Evolutionary conservation across 2,113 vertebrate genomes (phyloP).

Genomic region (Circaetus gallicus): DNA sequence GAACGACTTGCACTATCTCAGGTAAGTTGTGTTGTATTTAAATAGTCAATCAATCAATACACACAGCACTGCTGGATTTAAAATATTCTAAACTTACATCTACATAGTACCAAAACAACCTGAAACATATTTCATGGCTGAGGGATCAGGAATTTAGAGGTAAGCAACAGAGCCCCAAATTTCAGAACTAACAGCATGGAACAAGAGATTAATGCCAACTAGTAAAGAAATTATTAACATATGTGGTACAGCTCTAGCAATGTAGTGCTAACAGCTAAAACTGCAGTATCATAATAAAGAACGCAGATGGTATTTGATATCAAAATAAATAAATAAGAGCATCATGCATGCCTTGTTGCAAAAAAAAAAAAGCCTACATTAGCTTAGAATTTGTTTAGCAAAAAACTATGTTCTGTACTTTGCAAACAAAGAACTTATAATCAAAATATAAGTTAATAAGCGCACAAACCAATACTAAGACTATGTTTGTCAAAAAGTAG

Average conservation of each 20-base stretch:
- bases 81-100: not conserved
- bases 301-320: not conserved
- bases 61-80: not conserved
- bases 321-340: slow-evolving; percentile 10
- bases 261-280: not conserved
- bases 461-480: not conserved
- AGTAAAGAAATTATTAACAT: slow-evolving; percentile 6
- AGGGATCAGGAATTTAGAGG: not conserved
- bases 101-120: not conserved
- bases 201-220: not conserved
- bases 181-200: slow-evolving; percentile 40
- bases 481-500: not conserved
- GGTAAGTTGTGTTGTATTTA: not conserved
- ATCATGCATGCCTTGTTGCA: not conserved
- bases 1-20: not conserved
- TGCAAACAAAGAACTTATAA: not conserved
- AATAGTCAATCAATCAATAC: not conserved
- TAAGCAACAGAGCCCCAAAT: not conserved
- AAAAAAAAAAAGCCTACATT: not conserved
- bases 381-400: not conserved
- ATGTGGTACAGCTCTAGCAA: not conserved
- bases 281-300: not conserved
- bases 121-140: not conserved
- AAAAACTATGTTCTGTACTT: not conserved
- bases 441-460: not conserved